Evolutionary conservation across 2,888 invertebrate species (phyloP).

Genomic region (Folsomia candida): DNA sequence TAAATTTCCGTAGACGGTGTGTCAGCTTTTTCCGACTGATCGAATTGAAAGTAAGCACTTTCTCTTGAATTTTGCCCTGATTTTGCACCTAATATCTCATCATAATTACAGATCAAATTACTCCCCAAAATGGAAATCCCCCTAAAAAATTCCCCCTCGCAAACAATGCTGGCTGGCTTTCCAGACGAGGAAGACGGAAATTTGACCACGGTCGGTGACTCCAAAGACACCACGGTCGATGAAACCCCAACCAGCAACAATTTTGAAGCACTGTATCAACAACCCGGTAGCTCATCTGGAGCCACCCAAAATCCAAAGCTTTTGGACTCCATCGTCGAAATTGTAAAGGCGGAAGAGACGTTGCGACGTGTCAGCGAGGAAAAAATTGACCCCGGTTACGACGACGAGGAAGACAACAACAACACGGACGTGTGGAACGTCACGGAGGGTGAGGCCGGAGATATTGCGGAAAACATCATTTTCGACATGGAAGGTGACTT

Average conservation of each 20-base stretch:
- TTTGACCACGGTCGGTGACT: not conserved
- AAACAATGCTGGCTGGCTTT: not conserved
- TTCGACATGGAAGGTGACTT: not conserved
- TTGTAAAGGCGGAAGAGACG: not conserved
- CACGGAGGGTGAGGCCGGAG: not conserved
- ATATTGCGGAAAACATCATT: not conserved
- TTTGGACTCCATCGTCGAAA: not conserved
- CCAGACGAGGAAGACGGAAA: not conserved
- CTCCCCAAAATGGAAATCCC: not conserved
- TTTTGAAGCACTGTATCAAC: not conserved
- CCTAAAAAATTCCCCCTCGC: not conserved
- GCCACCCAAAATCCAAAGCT: not conserved
- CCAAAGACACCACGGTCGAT: not conserved
- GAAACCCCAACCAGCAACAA: not conserved
- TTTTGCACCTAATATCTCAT: too few species aligned
- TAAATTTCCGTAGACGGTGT: too few species aligned
- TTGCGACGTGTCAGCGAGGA: not conserved
- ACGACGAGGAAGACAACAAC: not conserved
- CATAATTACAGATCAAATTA: too few species aligned
- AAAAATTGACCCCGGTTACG: too few species aligned
- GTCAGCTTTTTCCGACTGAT: too few species aligned
- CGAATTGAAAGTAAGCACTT: too few species aligned
- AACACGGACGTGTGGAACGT: not conserved
- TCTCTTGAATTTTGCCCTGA: too few species aligned
- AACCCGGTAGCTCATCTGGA: not conserved